A percentile compares a stretch with the other conserved stretches of the same genome.
Conservation (phyloP, 2,113 vertebrate genomes). For the Oncorhynchus gorbuscha region DNA sequence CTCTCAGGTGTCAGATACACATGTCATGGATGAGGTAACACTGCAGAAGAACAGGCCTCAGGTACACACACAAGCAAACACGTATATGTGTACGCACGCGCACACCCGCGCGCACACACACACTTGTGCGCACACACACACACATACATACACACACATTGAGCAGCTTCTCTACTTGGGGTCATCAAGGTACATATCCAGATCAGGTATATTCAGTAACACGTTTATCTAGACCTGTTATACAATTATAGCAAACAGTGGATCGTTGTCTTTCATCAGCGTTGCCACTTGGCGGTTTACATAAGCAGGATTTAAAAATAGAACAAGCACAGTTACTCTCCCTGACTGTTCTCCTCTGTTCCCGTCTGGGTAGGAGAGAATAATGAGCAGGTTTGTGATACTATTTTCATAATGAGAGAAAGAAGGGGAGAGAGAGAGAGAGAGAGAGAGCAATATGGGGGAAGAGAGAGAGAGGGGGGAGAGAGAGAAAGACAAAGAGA, state of each 20-base stretch:
- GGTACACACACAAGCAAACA: constrained; percentile 1
- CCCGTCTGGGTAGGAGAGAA: constrained; percentile 44
- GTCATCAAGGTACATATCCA: neutral
- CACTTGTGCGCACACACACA: neutral
- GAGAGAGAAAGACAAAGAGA: constrained; percentile 6
- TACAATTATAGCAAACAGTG: constrained; percentile 50
- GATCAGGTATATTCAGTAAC: neutral
- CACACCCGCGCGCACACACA: neutral
- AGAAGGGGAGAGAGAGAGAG: neutral
- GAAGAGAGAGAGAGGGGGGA: too few species aligned
- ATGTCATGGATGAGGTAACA: neutral
- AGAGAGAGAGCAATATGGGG: constrained; percentile 11
- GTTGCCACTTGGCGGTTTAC: constrained; percentile 53
- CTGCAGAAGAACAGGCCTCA: neutral
- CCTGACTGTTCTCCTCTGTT: constrained; percentile 49
- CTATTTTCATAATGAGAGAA: constrained; percentile 50
- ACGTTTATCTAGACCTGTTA: constrained; percentile 47
- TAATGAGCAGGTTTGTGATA: constrained; percentile 46
- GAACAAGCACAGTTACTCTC: constrained; percentile 39
- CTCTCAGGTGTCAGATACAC: neutral
- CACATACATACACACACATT: too few species aligned
- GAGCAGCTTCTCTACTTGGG: constrained; percentile 8
- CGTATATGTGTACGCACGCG: neutral
- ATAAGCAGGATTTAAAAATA: constrained; percentile 64
- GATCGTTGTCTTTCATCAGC: constrained; percentile 48